Base-by-base conservation (phyloP, 2,888 invertebrate genomes). In the Kryphioiulus occultus region DNA sequence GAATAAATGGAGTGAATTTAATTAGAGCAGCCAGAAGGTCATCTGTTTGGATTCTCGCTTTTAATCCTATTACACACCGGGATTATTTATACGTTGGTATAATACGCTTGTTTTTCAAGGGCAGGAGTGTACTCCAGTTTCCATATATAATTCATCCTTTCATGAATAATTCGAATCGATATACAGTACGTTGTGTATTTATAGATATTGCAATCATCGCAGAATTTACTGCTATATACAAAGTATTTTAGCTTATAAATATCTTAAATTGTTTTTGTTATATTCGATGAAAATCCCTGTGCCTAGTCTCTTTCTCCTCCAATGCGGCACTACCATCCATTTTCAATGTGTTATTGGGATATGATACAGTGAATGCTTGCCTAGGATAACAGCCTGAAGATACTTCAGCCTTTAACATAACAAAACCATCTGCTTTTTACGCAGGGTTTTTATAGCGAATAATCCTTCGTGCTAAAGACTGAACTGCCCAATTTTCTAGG, bases 371-470 rank as follows among this genome's bases (percentile, higher is more conserved):
- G 22, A 68, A 22, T 68, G 59, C 59, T 68, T 68, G 5, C 22
- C 9, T 7, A 1, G 59, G 59, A 68, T 68, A 68, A 68, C 22
- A 68, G 59, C 5, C 22, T 68, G 19, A 68, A 5, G 59, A 68
- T 68, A 68, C 22, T 22, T 22, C 22, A 68, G 59, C 59, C 59
- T 0, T 68, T 68, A 68, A 68, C 22, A 68, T 68, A 68, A 68
- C 59, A 68, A 68, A 68, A 68, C 22, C 59, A 68, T 68, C 59
- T 68, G 59, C 59, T 68, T 68, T 68, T 68, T 68, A 68, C 22
- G 9, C 10, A 22, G 10, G 5, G 22, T 68, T 68, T 68, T 68
- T 68, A 22, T 68, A 68, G 59, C 22, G 12, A n/a, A 19, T 22
- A 68, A 68, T 68, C 59, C 22, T 68, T 68, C 59, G 22, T 22